Evolutionary conservation across 2,797 vertebrate genomes (phyloP).

Genomic region (Argentina silus): DNA sequence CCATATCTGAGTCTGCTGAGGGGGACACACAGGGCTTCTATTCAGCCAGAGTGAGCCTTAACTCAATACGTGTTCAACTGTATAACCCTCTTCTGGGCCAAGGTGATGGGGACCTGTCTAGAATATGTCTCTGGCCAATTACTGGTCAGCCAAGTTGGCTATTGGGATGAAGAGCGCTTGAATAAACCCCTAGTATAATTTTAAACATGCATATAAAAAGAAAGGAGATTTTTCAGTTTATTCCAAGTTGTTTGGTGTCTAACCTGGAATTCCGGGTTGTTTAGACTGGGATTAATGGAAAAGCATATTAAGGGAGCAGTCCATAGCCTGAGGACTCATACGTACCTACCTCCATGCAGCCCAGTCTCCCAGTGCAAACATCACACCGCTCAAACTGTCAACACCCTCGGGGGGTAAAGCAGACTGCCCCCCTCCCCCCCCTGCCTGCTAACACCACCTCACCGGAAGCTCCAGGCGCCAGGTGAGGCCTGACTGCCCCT

Average conservation of each 20-base stretch:
- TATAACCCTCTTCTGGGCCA: too few relatives aligned
- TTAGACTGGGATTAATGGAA: not conserved
- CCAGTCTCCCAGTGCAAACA: conserved; percentile 18
- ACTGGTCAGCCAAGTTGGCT: not conserved
- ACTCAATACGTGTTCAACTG: too few relatives aligned
- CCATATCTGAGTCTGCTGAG: not conserved
- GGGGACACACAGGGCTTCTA: not conserved
- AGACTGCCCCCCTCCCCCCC: not conserved
- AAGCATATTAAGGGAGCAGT: not conserved
- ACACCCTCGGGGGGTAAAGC: not conserved
- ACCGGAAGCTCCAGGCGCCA: conserved; percentile 51
- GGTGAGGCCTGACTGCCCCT: conserved; percentile 50
- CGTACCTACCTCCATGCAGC: not conserved
- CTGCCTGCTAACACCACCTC: not conserved
- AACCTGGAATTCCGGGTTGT: not conserved
- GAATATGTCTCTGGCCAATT: not conserved
- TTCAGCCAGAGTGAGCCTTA: not conserved
- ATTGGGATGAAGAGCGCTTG: not conserved
- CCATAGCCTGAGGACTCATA: not conserved
- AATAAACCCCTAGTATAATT: not conserved
- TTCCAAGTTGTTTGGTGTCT: not conserved
- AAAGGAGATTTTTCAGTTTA: not conserved
- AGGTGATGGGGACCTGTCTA: not conserved
- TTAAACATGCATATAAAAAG: not conserved
- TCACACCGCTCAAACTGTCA: conserved; percentile 4